Conservation (phyloP, 2,888 invertebrate species). For the Andrena dorsata region DNA sequence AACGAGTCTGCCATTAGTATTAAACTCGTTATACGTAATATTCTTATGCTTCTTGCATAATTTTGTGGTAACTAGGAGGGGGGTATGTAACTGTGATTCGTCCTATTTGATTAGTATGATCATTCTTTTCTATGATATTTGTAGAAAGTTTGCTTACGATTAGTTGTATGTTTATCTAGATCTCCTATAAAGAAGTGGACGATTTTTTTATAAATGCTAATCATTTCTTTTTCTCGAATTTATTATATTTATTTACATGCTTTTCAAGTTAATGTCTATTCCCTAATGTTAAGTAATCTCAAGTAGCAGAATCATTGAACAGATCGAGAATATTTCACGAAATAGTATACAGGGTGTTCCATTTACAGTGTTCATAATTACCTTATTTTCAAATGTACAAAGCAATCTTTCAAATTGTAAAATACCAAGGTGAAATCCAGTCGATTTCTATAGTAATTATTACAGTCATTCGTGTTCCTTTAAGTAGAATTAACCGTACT, state of each 20-base stretch:
- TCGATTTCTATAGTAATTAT: conserved; percentile 26
- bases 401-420: conserved; percentile 33
- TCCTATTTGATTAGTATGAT: conserved; percentile 29
- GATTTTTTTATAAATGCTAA: conserved; percentile 3
- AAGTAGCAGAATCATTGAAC: conserved; percentile 26
- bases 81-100: conserved; percentile 48
- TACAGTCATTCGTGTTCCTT: conserved; percentile 1
- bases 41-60: conserved; percentile 16
- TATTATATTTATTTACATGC: conserved; percentile 30
- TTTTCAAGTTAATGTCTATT: conserved; percentile 26
- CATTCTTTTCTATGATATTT: conserved; percentile 7
- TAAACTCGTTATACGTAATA: conserved; percentile 4
- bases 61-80: conserved; percentile 7
- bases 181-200: not conserved
- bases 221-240: conserved; percentile 42
- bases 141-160: conserved; percentile 12
- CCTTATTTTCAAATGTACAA: conserved; percentile 54
- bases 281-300: conserved; percentile 15
- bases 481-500: conserved; percentile 19
- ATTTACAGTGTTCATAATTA: conserved; percentile 64
- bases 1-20: conserved; percentile 9
- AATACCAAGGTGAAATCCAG: conserved; percentile 12
- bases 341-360: conserved; percentile 62
- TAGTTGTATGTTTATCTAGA: no score
- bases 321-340: conserved; percentile 23